Evolutionary conservation across 2,113 vertebrate genomes (phyloP).

Genomic region (Calonectris borealis): DNA sequence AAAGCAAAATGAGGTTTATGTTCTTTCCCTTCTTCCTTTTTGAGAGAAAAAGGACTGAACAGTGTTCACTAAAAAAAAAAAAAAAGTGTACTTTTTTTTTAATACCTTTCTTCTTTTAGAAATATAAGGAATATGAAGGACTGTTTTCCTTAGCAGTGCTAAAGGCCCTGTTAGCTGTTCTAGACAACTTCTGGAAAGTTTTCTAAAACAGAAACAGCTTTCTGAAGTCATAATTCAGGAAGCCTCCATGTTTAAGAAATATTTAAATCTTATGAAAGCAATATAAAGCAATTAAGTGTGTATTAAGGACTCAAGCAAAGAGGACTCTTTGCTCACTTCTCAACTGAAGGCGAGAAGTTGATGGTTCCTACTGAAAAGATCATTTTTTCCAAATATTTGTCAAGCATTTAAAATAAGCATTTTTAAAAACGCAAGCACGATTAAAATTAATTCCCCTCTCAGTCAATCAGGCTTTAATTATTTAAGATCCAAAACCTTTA

Average conservation of each 20-base stretch:
- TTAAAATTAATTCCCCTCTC: not conserved
- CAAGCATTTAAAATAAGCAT: not conserved
- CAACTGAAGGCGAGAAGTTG: not conserved
- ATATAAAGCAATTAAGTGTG: not conserved
- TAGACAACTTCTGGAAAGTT: slow-evolving; percentile 9
- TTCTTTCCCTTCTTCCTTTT: not conserved
- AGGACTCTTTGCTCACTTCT: not conserved
- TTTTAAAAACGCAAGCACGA: not conserved
- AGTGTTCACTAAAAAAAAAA: not conserved
- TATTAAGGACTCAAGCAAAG: not conserved
- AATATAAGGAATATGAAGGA: not conserved
- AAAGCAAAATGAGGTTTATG: not conserved
- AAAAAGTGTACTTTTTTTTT: not conserved
- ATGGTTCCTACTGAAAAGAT: slow-evolving; percentile 5
- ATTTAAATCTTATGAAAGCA: slow-evolving; percentile 11
- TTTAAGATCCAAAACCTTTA: not conserved
- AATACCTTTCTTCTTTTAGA: not conserved
- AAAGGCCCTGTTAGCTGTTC: not conserved
- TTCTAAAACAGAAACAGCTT: slow-evolving; percentile 6
- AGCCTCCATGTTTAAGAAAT: not conserved
- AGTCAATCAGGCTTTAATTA: not conserved
- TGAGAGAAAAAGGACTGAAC: not conserved
- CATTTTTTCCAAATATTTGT: not conserved
- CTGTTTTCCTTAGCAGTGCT: not conserved
- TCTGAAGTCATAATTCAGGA: slow-evolving; percentile 11